These are phyloP conservation scores for Scophthalmus maximus DNA, from an alignment of 2,113 vertebrate species.

Conservation along the genomic window DNA sequence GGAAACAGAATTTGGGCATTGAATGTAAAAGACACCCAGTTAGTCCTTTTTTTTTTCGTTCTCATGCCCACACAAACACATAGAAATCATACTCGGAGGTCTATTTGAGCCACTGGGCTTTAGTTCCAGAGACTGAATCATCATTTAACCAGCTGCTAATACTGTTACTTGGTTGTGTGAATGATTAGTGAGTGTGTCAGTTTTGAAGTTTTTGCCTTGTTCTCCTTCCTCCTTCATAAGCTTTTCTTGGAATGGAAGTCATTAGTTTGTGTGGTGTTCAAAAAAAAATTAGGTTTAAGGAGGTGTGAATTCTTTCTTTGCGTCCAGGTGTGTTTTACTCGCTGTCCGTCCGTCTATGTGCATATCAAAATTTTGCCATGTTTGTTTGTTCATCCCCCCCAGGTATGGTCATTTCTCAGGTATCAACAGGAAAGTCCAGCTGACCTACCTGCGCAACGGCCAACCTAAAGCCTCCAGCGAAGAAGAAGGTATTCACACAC, in stretches of 20 bases:
- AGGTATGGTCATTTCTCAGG: constrained; percentile 99
- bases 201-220: constrained; percentile 22
- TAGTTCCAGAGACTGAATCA: constrained; percentile 5
- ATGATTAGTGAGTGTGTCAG: constrained; percentile 8
- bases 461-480: constrained; percentile 92
- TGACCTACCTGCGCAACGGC: constrained; percentile 93
- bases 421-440: constrained; percentile 97
- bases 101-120: not conserved
- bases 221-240: constrained; percentile 26
- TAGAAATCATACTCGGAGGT: not conserved
- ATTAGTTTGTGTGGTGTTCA: constrained; percentile 23
- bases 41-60: constrained; percentile 10
- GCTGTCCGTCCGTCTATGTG: constrained; percentile 15
- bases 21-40: no score
- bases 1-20: no score
- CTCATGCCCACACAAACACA: constrained; percentile 4
- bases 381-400: constrained; percentile 35
- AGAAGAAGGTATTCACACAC: constrained; percentile 89
- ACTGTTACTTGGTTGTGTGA: constrained; percentile 20
- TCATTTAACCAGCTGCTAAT: constrained; percentile 36
- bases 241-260: constrained; percentile 22
- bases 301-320: constrained; percentile 9
- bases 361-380: no score
- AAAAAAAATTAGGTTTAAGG: not conserved
- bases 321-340: constrained; percentile 15